A percentile compares a stretch with the other conserved stretches of the same genome.
These are phyloP conservation scores for Drosophila conformis DNA, from an alignment of 2,888 invertebrate genomes.

Conservation along the genomic window DNA sequence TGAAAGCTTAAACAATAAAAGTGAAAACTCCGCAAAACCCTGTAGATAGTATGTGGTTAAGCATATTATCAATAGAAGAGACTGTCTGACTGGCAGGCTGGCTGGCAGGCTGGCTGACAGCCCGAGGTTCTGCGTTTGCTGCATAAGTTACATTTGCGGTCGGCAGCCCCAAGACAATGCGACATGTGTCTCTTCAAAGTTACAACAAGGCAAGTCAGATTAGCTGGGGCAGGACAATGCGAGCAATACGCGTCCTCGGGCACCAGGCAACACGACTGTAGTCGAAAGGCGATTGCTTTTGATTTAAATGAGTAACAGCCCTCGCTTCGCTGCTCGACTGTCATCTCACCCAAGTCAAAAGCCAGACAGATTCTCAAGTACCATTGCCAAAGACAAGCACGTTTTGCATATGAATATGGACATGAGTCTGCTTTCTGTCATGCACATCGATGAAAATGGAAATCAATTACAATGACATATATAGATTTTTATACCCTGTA, in stretches of 20 bases:
- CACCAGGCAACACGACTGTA: conserved; percentile 1
- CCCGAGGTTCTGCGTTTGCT: conserved; percentile 6
- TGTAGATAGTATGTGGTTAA: conserved; percentile 53
- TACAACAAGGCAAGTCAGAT: conserved; percentile 66
- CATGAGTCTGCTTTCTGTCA: conserved; percentile 2
- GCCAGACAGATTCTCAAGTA: conserved; percentile 40
- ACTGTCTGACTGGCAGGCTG: neutral
- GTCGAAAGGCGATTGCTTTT: conserved; percentile 53
- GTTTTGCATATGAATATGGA: conserved; percentile 57
- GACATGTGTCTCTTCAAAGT: conserved; percentile 48
- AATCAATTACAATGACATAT: conserved; percentile 44
- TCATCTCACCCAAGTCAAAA: conserved; percentile 50
- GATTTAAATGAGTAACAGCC: conserved; percentile 70
- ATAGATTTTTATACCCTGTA: conserved; percentile 9
- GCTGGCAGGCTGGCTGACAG: conserved; percentile 1
- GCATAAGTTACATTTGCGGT: conserved; percentile 48
- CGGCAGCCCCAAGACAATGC: conserved; percentile 52
- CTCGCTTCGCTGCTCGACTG: conserved; percentile 3
- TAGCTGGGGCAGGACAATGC: conserved; percentile 44
- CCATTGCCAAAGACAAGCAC: conserved; percentile 39
- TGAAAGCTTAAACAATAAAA: conserved; percentile 80
- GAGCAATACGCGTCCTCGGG: no score
- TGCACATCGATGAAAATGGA: conserved; percentile 54
- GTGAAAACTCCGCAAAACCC: conserved; percentile 72
- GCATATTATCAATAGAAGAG: conserved; percentile 62